These are phyloP conservation scores for Coranthus polyacanthus DNA, from an alignment of 2,797 vertebrate species.

Conservation along the genomic window DNA sequence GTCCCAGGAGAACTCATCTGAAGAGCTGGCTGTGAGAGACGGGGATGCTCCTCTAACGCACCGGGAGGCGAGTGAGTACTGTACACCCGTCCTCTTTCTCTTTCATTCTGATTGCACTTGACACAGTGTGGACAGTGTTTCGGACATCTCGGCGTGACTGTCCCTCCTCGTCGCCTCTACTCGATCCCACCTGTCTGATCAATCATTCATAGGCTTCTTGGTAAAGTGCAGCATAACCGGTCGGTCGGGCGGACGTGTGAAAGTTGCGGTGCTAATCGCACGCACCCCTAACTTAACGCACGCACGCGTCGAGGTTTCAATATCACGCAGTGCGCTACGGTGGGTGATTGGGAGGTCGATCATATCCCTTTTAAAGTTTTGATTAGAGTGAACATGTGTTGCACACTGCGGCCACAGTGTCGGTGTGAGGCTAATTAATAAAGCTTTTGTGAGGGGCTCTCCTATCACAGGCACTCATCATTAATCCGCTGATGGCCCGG, in stretches of 20 bases:
- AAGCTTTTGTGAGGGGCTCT: conserved; percentile 57
- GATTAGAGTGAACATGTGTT: conserved; percentile 73
- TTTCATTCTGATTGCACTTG: conserved; percentile 20
- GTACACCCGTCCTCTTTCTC: background rate
- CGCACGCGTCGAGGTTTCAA: conserved; percentile 44
- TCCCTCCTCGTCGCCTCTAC: conserved; percentile 8
- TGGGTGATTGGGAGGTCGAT: conserved; percentile 52
- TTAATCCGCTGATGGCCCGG: conserved; percentile 70
- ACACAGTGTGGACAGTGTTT: conserved; percentile 34
- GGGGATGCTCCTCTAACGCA: conserved; percentile 80
- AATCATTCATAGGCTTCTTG: conserved; percentile 59
- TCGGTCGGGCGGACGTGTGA: conserved; percentile 53
- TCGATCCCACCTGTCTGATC: conserved; percentile 76
- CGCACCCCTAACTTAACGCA: conserved; percentile 46
- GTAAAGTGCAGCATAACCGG: conserved; percentile 55
- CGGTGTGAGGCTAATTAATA: conserved; percentile 62
- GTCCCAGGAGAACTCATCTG: conserved; percentile 83
- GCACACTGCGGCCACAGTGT: conserved; percentile 46
- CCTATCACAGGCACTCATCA: conserved; percentile 60
- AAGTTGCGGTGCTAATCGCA: conserved; percentile 57
- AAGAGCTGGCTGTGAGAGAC: conserved; percentile 72
- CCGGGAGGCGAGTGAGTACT: conserved; percentile 78
- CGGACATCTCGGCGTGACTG: conserved; percentile 4
- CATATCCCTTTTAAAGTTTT: conserved; percentile 68
- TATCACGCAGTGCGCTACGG: conserved; percentile 31